Percentiles rank a stretch among this genome's conserved stretches.
These are phyloP conservation scores for Porites lobata DNA, from an alignment of 92 coral and sea anemone genomes.

Conservation along the genomic window DNA sequence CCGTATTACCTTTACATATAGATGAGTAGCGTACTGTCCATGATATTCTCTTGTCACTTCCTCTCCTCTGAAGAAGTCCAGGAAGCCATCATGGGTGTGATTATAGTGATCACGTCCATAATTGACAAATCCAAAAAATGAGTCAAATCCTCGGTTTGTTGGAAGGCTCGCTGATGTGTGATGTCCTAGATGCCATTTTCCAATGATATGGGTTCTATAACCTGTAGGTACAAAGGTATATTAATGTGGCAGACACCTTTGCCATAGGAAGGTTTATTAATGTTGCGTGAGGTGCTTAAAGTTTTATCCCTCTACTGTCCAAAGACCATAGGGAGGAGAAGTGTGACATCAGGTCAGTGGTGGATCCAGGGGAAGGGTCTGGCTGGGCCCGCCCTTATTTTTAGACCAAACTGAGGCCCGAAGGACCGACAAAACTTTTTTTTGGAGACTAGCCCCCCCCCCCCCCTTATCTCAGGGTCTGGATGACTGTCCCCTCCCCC, in stretches of 20 bases:
- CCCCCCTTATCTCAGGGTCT: no score
- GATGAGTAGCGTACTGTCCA: slow-evolving; percentile 66
- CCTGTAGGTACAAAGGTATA: slow-evolving; percentile 31
- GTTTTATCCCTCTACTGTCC: no score
- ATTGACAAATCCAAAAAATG: slow-evolving; percentile 80
- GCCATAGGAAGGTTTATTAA: no score
- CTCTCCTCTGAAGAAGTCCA: slow-evolving; percentile 59
- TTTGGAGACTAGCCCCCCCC: no score
- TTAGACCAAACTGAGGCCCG: no score
- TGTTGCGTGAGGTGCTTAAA: no score
- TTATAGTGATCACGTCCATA: slow-evolving; percentile 83
- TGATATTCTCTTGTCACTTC: slow-evolving; percentile 43
- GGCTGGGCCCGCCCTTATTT: no score
- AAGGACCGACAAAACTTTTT: no score
- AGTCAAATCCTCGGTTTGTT: slow-evolving; percentile 86
- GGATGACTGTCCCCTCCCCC: no score
- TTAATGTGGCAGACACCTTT: neutral
- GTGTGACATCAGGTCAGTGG: no score
- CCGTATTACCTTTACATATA: slow-evolving; percentile 26
- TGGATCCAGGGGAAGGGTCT: no score
- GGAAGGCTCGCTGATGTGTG: slow-evolving; percentile 78
- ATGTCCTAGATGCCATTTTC: slow-evolving; percentile 93
- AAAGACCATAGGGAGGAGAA: no score
- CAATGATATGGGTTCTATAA: slow-evolving; percentile 82
- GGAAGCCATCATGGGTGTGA: slow-evolving; percentile 61